Base-by-base conservation (phyloP, 2,113 vertebrate species). In the Antigone vipio region DNA sequence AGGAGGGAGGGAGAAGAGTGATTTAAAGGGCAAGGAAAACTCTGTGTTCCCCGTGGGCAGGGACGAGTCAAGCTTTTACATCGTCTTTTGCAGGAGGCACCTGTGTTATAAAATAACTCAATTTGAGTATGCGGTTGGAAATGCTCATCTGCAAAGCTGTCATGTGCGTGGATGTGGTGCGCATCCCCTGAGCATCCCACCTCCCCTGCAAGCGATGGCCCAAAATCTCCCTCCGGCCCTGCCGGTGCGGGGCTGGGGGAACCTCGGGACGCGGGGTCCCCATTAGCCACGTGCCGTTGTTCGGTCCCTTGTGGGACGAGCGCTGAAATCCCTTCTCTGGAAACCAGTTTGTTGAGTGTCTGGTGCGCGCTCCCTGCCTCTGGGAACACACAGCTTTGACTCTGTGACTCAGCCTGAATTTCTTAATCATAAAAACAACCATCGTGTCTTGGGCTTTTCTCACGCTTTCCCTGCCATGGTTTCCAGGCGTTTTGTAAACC, bases 361-460 rank as follows among this genome's bases (percentile, higher is more conserved):
- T 77, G 58, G 12, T 26, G 63, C 4, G 4, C 0, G 47, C 82
- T 95, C 42, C 56, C 64, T 19, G 88, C 47, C 73, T 34, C 87
- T 91, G 95, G 89, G 87, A 95, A 78, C 19, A 0, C 20, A 4
- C 11, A 0, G 64, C 76, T 44, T 12, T 4, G 50, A 10, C 93
- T 95, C 89, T 0, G 4, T 94, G 96, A 95, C 92, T 97, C 95
- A 91, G 74, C 88, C 83, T 9, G 13, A 6, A 8, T 97, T 90
- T 88, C 95, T 92, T 86, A 13, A 94, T 85, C 22, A 0, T 40
- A 7, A 17, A 45, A 79, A 27, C 88, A 60, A 12, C 32, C 58
- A 8, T 10, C 0, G 5, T 32, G 67, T 15, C 44, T 22, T 18
- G 11, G 9, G 85, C 71, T 74, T 40, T 83, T 97, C 96, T 76